Evolutionary conservation across 1,140 invertebrate genomes (phyloP).

Genomic region (Hyphantria cunea): DNA sequence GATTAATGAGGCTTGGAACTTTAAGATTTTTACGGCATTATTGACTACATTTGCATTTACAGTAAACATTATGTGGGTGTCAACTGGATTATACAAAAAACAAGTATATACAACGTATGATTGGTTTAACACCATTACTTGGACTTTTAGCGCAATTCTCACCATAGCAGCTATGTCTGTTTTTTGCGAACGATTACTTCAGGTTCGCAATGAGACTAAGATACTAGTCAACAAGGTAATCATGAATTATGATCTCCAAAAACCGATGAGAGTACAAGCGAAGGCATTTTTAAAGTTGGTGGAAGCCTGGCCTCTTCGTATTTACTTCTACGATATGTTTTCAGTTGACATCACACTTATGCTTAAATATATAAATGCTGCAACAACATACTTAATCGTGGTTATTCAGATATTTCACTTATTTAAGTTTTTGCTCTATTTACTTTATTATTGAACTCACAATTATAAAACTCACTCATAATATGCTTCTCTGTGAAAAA

Average conservation of each 20-base stretch:
- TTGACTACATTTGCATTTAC: constrained; percentile 56
- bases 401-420: too few relatives aligned
- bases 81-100: constrained; percentile 42
- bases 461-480: too few relatives aligned
- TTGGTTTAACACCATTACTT: constrained; percentile 44
- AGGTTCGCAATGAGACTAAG: constrained; percentile 45
- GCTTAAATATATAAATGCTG: constrained; percentile 56
- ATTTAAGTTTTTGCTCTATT: too few relatives aligned
- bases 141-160: constrained; percentile 42
- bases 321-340: too few relatives aligned
- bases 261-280: constrained; percentile 50
- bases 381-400: too few relatives aligned
- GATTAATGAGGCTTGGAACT: constrained; percentile 55
- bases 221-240: constrained; percentile 57
- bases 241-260: constrained; percentile 55
- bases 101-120: constrained; percentile 13
- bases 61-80: constrained; percentile 54
- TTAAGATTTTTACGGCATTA: constrained; percentile 55
- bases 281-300: constrained; percentile 62
- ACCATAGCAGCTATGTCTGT: constrained; percentile 49
- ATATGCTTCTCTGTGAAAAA: too few relatives aligned
- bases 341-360: too few relatives aligned
- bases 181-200: constrained; percentile 48
- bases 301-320: constrained; percentile 51
- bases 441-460: too few relatives aligned